Conservation (phyloP, 2,113 vertebrate genomes). For the Xenotilapia longispinis region DNA sequence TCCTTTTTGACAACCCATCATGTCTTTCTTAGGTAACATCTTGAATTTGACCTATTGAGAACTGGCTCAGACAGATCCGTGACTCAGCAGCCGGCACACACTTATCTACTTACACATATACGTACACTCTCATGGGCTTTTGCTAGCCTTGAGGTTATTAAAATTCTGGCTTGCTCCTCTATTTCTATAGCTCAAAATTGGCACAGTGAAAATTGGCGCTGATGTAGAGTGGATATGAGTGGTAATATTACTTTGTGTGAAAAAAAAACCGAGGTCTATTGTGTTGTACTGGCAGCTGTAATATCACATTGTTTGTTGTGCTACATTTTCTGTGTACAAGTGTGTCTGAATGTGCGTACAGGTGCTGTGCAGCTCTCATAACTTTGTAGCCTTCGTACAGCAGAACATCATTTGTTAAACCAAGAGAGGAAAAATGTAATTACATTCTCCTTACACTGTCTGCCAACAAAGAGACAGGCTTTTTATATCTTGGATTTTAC, state of each 20-base stretch:
- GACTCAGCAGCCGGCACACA: slow-evolving; percentile 31
- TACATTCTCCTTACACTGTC: slow-evolving; percentile 25
- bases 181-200: slow-evolving; percentile 7
- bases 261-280: not conserved
- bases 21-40: not conserved
- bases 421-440: slow-evolving; percentile 56
- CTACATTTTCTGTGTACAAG: not conserved
- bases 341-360: slow-evolving; percentile 9
- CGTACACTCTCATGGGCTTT: not conserved
- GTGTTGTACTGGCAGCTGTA: slow-evolving; percentile 8
- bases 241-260: slow-evolving; percentile 38
- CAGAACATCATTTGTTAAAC: slow-evolving; percentile 46
- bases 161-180: slow-evolving; percentile 14
- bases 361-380: slow-evolving; percentile 30
- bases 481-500: slow-evolving; percentile 53
- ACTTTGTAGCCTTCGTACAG: slow-evolving; percentile 2
- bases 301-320: slow-evolving; percentile 33
- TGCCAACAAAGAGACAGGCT: slow-evolving; percentile 42
- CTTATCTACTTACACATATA: not conserved
- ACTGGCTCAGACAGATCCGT: slow-evolving; percentile 13
- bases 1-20: not conserved
- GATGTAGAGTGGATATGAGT: slow-evolving; percentile 21
- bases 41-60: slow-evolving; percentile 17
- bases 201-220: slow-evolving; percentile 15
- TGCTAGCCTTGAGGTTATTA: not conserved